phyloP scores from a whole-genome alignment of 1,140 invertebrate species.

The Meloidogyne exigua region DNA sequence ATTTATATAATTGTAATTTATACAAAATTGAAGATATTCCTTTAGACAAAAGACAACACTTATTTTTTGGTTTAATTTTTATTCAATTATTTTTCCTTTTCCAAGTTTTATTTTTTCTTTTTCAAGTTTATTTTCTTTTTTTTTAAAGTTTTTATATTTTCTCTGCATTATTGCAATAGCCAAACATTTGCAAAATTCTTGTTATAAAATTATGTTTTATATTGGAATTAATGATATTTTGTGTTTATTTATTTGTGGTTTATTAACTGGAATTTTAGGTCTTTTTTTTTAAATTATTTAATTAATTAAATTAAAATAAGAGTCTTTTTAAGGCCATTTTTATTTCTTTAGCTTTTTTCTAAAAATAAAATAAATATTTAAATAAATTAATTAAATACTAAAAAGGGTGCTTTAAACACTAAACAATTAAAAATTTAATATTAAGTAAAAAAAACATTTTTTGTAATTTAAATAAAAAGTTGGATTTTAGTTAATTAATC shows the following conservation, averaged over 20 bases:
- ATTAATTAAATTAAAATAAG: too few species aligned
- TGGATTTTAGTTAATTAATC: too few species aligned
- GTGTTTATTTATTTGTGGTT: conserved; percentile 18
- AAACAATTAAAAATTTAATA: too few species aligned
- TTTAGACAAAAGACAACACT: conserved; percentile 35
- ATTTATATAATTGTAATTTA: conserved; percentile 40
- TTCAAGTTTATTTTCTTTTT: background rate
- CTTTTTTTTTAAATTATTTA: background rate
- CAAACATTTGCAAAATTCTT: conserved; percentile 14
- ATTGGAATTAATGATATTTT: conserved; percentile 21
- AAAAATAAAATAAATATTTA: too few species aligned
- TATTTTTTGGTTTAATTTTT: conserved; percentile 29
- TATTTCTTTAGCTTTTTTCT: too few species aligned
- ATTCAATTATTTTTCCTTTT: conserved; percentile 22
- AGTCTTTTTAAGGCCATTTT: too few species aligned
- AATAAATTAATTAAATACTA: too few species aligned
- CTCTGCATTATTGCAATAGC: conserved; percentile 10
- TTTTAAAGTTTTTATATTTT: conserved; percentile 16
- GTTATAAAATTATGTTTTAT: conserved; percentile 27
- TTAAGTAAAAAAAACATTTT: too few species aligned
- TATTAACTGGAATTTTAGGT: conserved; percentile 16
- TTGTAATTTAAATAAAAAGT: too few species aligned
- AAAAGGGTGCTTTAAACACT: too few species aligned
- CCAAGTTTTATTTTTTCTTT: background rate
- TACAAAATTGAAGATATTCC: conserved; percentile 34